phyloP scores from a whole-genome alignment of 2,113 vertebrate species.

The Empidonax traillii region DNA sequence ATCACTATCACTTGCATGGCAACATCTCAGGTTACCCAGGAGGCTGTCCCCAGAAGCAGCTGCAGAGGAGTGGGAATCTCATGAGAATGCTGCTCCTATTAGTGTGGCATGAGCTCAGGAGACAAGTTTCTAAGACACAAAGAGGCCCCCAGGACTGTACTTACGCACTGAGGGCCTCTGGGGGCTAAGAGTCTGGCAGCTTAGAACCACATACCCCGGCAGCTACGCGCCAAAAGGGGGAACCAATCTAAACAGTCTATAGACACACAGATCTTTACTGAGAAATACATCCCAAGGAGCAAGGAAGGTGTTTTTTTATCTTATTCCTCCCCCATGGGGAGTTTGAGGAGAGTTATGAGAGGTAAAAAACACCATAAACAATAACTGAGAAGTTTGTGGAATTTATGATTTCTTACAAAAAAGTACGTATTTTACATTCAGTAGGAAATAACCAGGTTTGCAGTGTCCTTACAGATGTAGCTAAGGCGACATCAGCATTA shows the following conservation, averaged over 20 bases:
- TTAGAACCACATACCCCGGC: not conserved
- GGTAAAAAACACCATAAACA: not conserved
- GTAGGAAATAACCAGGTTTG: not conserved
- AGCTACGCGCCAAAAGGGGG: rapidly evolving
- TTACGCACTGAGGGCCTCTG: not conserved
- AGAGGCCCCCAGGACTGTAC: not conserved
- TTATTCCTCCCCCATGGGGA: not conserved
- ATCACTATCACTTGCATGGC: not conserved
- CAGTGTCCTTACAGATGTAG: not conserved
- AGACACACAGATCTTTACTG: not conserved
- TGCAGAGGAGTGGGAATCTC: not conserved
- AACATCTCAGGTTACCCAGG: not conserved
- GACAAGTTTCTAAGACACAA: not conserved
- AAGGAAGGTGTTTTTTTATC: not conserved
- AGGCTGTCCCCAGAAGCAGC: not conserved
- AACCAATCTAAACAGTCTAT: not conserved
- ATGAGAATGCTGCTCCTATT: not conserved
- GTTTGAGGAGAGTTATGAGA: not conserved
- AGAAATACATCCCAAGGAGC: not conserved
- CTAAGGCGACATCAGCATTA: not conserved
- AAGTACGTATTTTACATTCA: not conserved
- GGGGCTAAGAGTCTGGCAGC: not conserved
- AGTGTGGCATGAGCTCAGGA: not conserved
- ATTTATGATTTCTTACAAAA: not conserved
- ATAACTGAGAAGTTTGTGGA: not conserved